phyloP scores from a whole-genome alignment of 2,113 vertebrate species.

The Heterotis niloticus region DNA sequence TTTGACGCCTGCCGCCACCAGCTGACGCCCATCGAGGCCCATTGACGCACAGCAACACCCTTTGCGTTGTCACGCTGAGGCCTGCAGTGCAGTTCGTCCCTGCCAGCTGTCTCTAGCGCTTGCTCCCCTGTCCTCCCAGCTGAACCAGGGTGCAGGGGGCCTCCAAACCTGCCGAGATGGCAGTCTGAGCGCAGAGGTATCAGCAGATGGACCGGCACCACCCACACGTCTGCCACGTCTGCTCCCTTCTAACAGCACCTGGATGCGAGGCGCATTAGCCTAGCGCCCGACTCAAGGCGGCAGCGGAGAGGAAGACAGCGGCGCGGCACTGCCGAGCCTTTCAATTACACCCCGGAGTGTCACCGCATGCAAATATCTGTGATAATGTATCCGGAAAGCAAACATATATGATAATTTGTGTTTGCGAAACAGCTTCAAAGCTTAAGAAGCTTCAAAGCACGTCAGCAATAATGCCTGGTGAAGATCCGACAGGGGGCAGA shows the following conservation, averaged over 20 bases:
- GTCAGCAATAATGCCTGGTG: background rate
- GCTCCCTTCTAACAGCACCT: background rate
- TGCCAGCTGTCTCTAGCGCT: background rate
- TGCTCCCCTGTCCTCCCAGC: background rate
- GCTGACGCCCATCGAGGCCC: background rate
- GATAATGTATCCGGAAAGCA: background rate
- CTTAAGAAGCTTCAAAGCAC: background rate
- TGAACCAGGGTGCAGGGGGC: background rate
- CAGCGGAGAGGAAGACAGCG: too few species aligned
- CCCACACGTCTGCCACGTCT: slow-evolving; percentile 25
- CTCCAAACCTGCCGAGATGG: background rate
- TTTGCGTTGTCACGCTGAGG: too few species aligned
- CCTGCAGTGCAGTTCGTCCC: background rate
- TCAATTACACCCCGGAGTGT: background rate
- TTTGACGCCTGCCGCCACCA: too few species aligned
- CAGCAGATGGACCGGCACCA: slow-evolving; percentile 8
- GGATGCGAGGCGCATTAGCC: background rate
- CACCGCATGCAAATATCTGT: background rate
- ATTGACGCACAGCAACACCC: background rate
- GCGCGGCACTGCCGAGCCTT: too few species aligned
- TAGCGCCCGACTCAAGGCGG: background rate
- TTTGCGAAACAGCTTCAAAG: slow-evolving; percentile 6
- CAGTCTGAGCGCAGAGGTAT: background rate
- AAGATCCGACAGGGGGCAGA: background rate
- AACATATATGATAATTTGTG: slow-evolving; percentile 12